phyloP scores from a whole-genome alignment of 2,888 invertebrate species.

The Hyles lineata region DNA sequence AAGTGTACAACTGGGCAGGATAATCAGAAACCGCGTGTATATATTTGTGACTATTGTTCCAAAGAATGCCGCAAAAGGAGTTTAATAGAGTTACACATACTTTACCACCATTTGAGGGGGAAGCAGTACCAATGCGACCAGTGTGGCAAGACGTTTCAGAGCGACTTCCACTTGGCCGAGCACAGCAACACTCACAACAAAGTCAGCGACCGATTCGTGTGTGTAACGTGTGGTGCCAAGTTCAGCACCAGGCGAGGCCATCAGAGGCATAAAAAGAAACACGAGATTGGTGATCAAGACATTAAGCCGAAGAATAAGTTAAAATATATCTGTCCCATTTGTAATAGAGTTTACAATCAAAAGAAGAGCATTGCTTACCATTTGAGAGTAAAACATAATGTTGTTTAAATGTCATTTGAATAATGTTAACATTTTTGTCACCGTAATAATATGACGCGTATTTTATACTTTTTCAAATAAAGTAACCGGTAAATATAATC shows the following conservation, averaged over 20 bases:
- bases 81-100: constrained; percentile 51
- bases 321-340: constrained; percentile 35
- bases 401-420: not conserved
- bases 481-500: too few relatives aligned
- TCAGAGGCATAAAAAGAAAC: constrained; percentile 52
- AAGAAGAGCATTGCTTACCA: constrained; percentile 38
- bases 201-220: constrained; percentile 53
- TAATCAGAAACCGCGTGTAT: constrained; percentile 31
- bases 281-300: constrained; percentile 34
- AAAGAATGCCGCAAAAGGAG: constrained; percentile 49
- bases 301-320: constrained; percentile 30
- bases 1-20: constrained; percentile 40
- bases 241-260: constrained; percentile 58
- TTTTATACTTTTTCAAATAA: too few relatives aligned
- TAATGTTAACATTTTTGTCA: not conserved
- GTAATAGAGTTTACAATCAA: constrained; percentile 36
- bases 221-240: constrained; percentile 51
- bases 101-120: constrained; percentile 45
- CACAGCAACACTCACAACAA: constrained; percentile 58
- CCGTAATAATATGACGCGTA: not conserved
- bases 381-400: constrained; percentile 38
- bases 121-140: constrained; percentile 52
- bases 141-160: constrained; percentile 59
- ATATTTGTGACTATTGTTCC: constrained; percentile 60
- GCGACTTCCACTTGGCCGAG: constrained; percentile 51